A percentile compares a stretch with the other conserved stretches of the same genome.
Evolutionary conservation across 2,113 vertebrate genomes (phyloP).

Genomic region (Rhynchomys soricoides): DNA sequence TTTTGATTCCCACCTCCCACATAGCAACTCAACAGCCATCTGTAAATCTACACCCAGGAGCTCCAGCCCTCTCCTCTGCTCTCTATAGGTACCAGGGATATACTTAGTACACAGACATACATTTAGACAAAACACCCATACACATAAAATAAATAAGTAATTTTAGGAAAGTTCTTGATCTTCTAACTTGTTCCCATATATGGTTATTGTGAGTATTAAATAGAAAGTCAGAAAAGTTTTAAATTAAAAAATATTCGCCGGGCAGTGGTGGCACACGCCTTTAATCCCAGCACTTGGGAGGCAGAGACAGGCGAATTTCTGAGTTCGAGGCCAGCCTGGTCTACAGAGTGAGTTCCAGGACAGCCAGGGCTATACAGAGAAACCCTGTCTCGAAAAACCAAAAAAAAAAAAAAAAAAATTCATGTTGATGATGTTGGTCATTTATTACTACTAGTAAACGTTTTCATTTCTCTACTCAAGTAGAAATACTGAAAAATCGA

Average conservation of each 20-base stretch:
- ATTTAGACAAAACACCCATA: background rate
- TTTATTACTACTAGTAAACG: background rate
- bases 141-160: background rate
- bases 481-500: background rate
- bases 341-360: too few relatives aligned
- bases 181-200: background rate
- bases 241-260: too few relatives aligned
- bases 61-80: background rate
- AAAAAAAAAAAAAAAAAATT: too few relatives aligned
- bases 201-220: background rate
- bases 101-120: background rate
- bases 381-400: too few relatives aligned
- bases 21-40: background rate
- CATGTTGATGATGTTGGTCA: background rate
- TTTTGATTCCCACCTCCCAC: background rate
- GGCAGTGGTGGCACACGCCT: too few relatives aligned
- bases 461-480: constrained; percentile 12
- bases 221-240: background rate
- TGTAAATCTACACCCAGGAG: background rate
- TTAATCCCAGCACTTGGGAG: too few relatives aligned
- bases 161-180: background rate
- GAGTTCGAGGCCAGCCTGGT: too few relatives aligned
- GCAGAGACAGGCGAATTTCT: too few relatives aligned
- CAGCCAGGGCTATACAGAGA: too few relatives aligned
- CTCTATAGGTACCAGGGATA: background rate